Evolutionary conservation across 2,888 invertebrate genomes (phyloP), one percentile per base, ranked within the genome.

Genomic region (Capitulum mitella): DNA sequence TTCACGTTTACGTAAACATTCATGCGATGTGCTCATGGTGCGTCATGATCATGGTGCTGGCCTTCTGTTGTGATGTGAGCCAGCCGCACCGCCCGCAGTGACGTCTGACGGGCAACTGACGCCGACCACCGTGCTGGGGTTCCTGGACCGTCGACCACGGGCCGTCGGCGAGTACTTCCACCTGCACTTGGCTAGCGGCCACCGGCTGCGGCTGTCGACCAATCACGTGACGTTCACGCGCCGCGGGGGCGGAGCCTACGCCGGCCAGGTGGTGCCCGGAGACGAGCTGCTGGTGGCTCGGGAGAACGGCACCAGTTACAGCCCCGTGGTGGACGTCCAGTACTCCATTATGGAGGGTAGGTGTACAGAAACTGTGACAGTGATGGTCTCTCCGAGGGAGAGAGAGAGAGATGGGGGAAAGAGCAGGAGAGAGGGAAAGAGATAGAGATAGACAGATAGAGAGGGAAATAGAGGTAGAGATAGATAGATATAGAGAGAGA

Each of bases 171-270:
- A 70, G 70, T 70, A 70, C 40, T 26, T 70, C 22, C 70, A 70
- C 37, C 40, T 70, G 6, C 70, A 40, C 26, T 10, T 70, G 40
- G 26, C 26, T 26, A 12, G 26, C 70, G 70, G 70, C 10, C 40
- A 37, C 70, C 26, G 6, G 8, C 40, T 70, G 29, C 70, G 70
- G 22, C 70, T 70, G 26, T 70, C 70, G 22, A 26, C 70, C 70
- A 70, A 70, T 37, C 70, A 70, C 70, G 26, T 70, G 5, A 70
- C 70, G 22, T 70, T 70, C 70, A 40, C 70, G 26, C 70, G 70
- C 0, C 12, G 10, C 22, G 37, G 70, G 10, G 70, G 37, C 1
- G 70, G 37, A 1, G 14, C 22, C 22, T 70, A 10, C 70, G 70
- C 70, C 10, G 26, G 37, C 8, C 34, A 70, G 37, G 40, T 70